Base-by-base conservation (phyloP, 2,113 vertebrate species). In the Zapus hudsonius region DNA sequence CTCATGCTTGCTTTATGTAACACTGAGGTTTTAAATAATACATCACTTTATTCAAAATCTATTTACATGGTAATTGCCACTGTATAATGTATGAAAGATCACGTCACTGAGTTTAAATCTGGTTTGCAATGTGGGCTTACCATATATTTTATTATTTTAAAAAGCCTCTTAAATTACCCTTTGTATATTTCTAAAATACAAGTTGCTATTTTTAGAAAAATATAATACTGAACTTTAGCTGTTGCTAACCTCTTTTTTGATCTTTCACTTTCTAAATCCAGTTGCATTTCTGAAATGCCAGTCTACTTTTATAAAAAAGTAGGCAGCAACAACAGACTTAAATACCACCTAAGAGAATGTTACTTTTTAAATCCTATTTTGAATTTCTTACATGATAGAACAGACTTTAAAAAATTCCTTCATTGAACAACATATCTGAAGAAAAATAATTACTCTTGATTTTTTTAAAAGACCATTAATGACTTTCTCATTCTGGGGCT, bases 1-100 rank as follows among this genome's bases (percentile, higher is more conserved):
- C 44, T 96, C 82, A 78, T 94, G 85, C 61, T 97, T 96, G 67
- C 55, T 96, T 95, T 91, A 47, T 96, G 93, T 96, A 98, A 97
- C 70, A 92, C 17, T 74, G 74, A 95, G 83, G 44, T 94, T 87
- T 93, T 97, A 97, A 97, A 97, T 98, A 96, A 96, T 96, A 96
- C 74, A 97, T 96, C 85, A 93, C 90, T 97, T 97, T 96, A 96
- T 97, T 98, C 97, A 87, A 92, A 92, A 97, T 95, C 91, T 96
- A 97, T 98, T 97, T 98, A 94, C 94, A 94, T 96, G 72, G 94
- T 96, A 97, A 98, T 96, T 98, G 94, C 22, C 87, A 95, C 89
- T 96, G 96, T 97, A 96, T 96, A 97, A 98, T 97, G 93, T 96
- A 97, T 96, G 96, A 98, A 96, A 97, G 93, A 95, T 95, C 93